Evolutionary conservation across 2,797 vertebrate species (phyloP).

Genomic region (Ceryle rudis): DNA sequence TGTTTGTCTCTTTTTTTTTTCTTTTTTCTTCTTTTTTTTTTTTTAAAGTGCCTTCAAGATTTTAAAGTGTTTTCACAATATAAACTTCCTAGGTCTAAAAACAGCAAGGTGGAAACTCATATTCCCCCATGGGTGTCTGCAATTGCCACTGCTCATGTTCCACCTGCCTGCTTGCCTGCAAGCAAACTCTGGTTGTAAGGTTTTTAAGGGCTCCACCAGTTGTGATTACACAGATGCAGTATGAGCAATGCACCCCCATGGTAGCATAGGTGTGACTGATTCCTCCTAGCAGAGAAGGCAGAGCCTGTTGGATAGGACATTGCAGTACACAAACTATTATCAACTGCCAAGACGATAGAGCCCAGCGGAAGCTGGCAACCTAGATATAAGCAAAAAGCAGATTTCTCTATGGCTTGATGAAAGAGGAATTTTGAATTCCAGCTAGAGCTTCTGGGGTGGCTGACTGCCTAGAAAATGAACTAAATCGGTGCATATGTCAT

Average conservation of each 20-base stretch:
- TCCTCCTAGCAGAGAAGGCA: not conserved
- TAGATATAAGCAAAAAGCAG: not conserved
- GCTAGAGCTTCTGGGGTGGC: not conserved
- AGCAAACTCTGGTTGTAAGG: not conserved
- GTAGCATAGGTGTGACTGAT: not conserved
- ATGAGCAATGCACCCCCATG: fast-evolving
- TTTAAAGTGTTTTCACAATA: not conserved
- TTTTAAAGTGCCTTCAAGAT: not conserved
- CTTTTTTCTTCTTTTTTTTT: fast-evolving
- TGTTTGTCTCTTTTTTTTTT: not conserved
- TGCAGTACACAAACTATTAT: too few species aligned
- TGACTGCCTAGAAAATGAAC: not conserved
- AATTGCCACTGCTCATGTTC: fast-evolving
- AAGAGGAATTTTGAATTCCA: not conserved
- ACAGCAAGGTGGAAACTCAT: fast-evolving
- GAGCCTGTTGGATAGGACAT: not conserved
- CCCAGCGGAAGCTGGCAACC: not conserved
- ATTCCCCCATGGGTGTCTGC: fast-evolving
- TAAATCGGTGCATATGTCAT: not conserved
- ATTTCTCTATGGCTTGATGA: not conserved
- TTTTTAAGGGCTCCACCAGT: not conserved
- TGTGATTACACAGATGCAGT: not conserved
- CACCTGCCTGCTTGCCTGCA: not conserved
- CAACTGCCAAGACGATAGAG: not conserved
- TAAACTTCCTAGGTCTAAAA: not conserved